A percentile compares a stretch with the other conserved stretches of the same genome.
phyloP scores from a whole-genome alignment of 35 echinoderm and acorn worm species.

The Hemicentrotus pulcherrimus region DNA sequence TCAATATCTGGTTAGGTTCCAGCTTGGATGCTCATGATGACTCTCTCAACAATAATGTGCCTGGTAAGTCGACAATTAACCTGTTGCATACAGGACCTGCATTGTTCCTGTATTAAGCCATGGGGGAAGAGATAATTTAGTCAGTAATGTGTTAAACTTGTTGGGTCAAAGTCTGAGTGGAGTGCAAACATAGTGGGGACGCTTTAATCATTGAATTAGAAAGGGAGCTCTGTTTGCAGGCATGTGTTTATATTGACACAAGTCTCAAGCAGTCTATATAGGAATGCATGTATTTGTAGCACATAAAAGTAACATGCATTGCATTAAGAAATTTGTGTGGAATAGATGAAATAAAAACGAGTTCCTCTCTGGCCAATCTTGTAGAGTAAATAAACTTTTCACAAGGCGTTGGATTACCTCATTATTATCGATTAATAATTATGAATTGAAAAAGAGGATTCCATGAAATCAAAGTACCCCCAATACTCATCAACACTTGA shows the following conservation, averaged over 20 bases:
- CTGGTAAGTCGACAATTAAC: slow-evolving; percentile 14
- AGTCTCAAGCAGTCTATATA: not conserved
- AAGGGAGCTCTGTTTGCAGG: no score
- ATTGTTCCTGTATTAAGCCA: not conserved
- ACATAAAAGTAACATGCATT: no score
- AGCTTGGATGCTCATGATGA: slow-evolving; percentile 32
- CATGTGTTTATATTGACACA: not conserved
- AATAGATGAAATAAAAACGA: no score
- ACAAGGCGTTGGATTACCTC: no score
- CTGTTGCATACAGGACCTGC: not conserved
- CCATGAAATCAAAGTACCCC: no score
- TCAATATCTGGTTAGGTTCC: not conserved
- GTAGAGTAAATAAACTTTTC: no score
- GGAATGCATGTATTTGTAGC: not conserved
- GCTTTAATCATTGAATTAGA: not conserved
- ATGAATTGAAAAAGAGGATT: no score
- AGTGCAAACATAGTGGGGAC: not conserved
- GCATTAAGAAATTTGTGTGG: no score
- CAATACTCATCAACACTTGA: no score
- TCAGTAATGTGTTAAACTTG: not conserved
- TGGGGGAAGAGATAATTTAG: not conserved
- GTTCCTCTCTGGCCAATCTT: no score
- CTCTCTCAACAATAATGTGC: slow-evolving; percentile 36
- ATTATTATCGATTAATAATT: no score
- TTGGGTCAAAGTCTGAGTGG: not conserved